Conservation (phyloP, 2,888 invertebrate species). For the Podotricha telesiphe region DNA sequence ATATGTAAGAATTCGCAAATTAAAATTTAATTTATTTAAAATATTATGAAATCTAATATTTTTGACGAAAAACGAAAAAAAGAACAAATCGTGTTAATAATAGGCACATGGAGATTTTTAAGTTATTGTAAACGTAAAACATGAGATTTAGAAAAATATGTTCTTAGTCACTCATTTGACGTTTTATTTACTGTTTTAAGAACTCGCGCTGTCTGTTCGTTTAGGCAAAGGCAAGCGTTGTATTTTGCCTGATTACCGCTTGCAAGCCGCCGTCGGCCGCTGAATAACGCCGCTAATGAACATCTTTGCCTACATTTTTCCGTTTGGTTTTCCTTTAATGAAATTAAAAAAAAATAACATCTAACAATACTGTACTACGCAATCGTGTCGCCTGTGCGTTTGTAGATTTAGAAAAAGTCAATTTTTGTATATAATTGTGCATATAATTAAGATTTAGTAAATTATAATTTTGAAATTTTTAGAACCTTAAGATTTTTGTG, state of each 20-base stretch:
- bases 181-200: not conserved
- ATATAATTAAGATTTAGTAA: too few relatives aligned
- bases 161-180: not conserved
- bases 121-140: not conserved
- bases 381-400: not conserved
- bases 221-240: not conserved
- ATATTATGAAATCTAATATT: not conserved
- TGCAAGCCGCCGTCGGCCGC: conserved; percentile 19
- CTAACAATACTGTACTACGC: not conserved
- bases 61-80: too few relatives aligned
- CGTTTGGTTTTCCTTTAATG: not conserved
- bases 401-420: not conserved
- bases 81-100: not conserved
- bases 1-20: not conserved
- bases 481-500: too few relatives aligned
- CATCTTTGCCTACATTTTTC: conserved; percentile 1
- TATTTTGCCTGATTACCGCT: not conserved
- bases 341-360: not conserved
- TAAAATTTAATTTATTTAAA: not conserved
- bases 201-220: not conserved
- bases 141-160: not conserved
- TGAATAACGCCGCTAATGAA: conserved; percentile 9
- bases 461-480: too few relatives aligned
- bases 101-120: not conserved
- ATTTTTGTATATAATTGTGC: not conserved